A percentile compares a stretch with the other conserved stretches of the same genome.
Conservation (phyloP, 2,113 vertebrate genomes). For the Sinosuthora webbiana region DNA sequence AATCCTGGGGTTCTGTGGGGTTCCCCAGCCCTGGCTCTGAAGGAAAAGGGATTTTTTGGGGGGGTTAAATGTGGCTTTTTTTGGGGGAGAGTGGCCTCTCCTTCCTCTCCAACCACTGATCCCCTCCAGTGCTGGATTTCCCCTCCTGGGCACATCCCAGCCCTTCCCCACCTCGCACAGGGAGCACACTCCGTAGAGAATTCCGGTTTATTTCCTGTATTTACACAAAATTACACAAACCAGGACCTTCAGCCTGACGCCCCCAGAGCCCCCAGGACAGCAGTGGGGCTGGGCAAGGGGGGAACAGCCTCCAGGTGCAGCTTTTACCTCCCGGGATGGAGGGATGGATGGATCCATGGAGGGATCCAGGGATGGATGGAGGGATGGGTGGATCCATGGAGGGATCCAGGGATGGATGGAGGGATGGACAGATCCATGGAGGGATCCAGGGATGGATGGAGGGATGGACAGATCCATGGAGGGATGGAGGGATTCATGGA, state of each 20-base stretch:
- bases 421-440: too few species aligned
- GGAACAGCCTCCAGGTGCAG: not conserved
- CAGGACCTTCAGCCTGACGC: not conserved
- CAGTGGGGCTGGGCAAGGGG: fast-evolving
- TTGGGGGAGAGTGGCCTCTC: not conserved
- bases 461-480: not conserved
- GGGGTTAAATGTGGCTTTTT: not conserved
- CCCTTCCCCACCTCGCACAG: not conserved
- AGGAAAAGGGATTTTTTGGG: fast-evolving
- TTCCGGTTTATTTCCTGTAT: not conserved
- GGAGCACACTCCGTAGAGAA: not conserved
- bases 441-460: not conserved
- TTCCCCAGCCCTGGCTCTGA: not conserved
- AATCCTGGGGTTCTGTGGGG: not conserved
- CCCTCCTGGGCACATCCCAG: fast-evolving
- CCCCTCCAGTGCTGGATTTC: not conserved
- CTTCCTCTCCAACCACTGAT: not conserved
- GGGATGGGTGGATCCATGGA: too few species aligned
- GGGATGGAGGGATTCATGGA: not conserved
- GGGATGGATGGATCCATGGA: too few species aligned
- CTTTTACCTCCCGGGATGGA: fast-evolving
- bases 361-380: too few species aligned
- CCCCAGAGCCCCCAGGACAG: not conserved
- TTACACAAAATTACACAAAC: not conserved
- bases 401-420: too few species aligned